Evolutionary conservation across 2,888 invertebrate species (phyloP).

Genomic region (Branchellion lobata): DNA sequence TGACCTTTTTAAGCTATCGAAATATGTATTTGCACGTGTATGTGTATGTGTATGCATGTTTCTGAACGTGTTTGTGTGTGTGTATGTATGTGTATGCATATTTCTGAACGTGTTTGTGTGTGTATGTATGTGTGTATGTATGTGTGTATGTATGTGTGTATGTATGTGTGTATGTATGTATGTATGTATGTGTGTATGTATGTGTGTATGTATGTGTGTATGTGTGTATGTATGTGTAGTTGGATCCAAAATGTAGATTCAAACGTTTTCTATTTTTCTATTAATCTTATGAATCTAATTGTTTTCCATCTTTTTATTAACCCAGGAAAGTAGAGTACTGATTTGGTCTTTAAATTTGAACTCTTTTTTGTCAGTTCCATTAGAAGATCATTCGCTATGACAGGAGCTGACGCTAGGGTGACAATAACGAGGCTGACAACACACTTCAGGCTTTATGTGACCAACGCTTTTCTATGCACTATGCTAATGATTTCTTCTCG

Average conservation of each 20-base stretch:
- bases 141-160: not conserved
- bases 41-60: too few species aligned
- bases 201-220: not conserved
- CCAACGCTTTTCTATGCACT: too few species aligned
- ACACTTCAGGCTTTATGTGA: too few species aligned
- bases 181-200: not conserved
- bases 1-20: not conserved
- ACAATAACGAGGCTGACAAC: too few species aligned
- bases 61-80: not conserved
- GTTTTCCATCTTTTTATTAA: conserved; percentile 3
- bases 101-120: too few species aligned
- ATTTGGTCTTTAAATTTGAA: not conserved
- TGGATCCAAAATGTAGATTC: not conserved
- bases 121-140: too few species aligned
- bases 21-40: not conserved
- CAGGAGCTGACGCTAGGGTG: too few species aligned
- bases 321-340: not conserved
- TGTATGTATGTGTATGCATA: not conserved
- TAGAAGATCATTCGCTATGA: too few species aligned
- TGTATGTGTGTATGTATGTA: not conserved
- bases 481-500: too few species aligned
- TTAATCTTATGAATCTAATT: not conserved
- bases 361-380: too few species aligned
- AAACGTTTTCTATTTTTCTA: conserved; percentile 9
- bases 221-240: not conserved